A percentile compares a stretch with the other conserved stretches of the same genome.
Conservation (phyloP, 2,888 invertebrate genomes). For the Chalcosyrphus nemorum region DNA sequence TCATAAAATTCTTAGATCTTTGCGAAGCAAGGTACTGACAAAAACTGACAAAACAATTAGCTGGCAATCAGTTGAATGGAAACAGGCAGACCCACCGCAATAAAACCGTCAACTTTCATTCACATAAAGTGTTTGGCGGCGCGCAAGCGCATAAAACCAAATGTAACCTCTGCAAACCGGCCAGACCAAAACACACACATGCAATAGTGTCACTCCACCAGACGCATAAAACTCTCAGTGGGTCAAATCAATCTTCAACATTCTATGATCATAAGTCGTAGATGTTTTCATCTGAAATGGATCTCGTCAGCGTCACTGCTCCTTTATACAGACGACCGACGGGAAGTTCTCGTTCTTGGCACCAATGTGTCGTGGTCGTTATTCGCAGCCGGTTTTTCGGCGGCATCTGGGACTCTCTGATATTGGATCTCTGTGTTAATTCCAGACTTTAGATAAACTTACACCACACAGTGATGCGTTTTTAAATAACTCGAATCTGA, state of each 20-base stretch:
- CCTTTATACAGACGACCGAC: too few species aligned
- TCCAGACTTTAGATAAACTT: slow-evolving; percentile 31
- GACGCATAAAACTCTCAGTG: slow-evolving; percentile 40
- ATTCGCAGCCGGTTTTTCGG: slow-evolving; percentile 55
- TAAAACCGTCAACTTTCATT: slow-evolving; percentile 57
- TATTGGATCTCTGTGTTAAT: background rate
- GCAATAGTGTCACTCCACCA: slow-evolving; percentile 56
- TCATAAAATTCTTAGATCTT: too few species aligned
- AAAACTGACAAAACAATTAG: too few species aligned
- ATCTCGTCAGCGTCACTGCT: slow-evolving; percentile 7
- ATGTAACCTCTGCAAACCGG: too few species aligned
- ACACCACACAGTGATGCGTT: background rate
- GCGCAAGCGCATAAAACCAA: background rate
- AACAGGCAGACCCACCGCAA: slow-evolving; percentile 35
- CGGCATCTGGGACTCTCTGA: slow-evolving; percentile 15
- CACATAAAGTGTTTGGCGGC: slow-evolving; percentile 8
- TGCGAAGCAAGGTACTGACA: too few species aligned
- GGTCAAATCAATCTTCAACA: slow-evolving; percentile 62
- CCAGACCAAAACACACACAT: slow-evolving; percentile 7
- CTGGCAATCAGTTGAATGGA: slow-evolving; percentile 40
- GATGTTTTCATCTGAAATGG: slow-evolving; percentile 7
- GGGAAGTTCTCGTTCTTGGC: slow-evolving; percentile 25
- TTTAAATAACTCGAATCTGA: slow-evolving; percentile 57
- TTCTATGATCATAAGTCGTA: slow-evolving; percentile 39
- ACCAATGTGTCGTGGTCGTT: slow-evolving; percentile 58